Base-by-base conservation (phyloP, 2,797 vertebrate species). In the Helicolenus hilgendorfi region DNA sequence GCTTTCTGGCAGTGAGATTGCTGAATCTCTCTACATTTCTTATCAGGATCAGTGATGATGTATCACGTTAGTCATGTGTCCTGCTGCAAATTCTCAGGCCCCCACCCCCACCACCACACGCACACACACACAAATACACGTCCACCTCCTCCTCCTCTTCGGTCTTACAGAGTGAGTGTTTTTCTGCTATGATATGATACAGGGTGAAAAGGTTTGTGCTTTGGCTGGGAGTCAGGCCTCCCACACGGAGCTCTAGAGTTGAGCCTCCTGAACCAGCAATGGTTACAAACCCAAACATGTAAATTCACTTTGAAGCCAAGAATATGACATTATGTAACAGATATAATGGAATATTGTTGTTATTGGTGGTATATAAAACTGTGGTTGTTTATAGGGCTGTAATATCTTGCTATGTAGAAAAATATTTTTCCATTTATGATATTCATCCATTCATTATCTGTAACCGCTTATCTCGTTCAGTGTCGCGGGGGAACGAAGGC, bases 21-120 rank as follows among this genome's bases (percentile, higher is more conserved):
- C 70, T 27, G 35, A 35, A 73, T 81, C 26, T 22, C 2, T 11
- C 2, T 11, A 29, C 4, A 29, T 79, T 27, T 58, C 7, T 38
- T 14, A 13, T 56, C 38, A 41, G 55, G 45, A 49, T 67, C 75
- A 26, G 41, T 27, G 58, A 8, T n/a, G 49, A 55, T 36, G 38
- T 41, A 22, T 70, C 31, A 15, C 49, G 4, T 74, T 60, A 22
- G 7, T 49, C 60, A 22, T 33, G 62, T 36, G 27, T 33, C 36
- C 35, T 85, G 83, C 60, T 84, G 90, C 79, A 79, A n/a, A 45
- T 62, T 18, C 35, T 64, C 41, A 6, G 73, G 14, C 59, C 67
- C 33, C 72, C 36, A 22, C 24, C 70, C 74, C 55, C 65, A 24
- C 5, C 22, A 41, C 18, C 64, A 22, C 41, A n/a, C 4, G 3